Base-by-base conservation (phyloP, 1,140 invertebrate genomes). In the Pseudomyrmex pallidus region DNA sequence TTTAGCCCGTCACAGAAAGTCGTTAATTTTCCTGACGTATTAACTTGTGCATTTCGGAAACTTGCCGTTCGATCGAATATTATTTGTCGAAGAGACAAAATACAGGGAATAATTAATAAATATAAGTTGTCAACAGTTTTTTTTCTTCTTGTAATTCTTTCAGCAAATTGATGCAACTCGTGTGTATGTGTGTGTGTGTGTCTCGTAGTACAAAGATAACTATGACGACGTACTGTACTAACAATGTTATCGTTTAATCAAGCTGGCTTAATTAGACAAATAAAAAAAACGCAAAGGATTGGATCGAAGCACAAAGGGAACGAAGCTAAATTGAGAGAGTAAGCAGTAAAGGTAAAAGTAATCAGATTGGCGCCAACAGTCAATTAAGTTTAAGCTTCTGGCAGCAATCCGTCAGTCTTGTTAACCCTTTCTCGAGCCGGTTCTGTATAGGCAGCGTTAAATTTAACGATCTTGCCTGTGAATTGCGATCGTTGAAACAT, bases 381-480 rank as follows among this genome's bases (percentile, higher is more conserved):
- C 54, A 59, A 83, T 85, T 85, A 74, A 85, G 50, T 68, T 83
- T 72, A 72, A 85, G 48, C 82, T 74, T 52, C 46, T 54, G 56
- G 8, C n/a, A n/a, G 5, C 74, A 82, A 68, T 74, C 83, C 12
- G 48, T 62, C 25, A 22, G 68, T 22, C 68, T 74, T 74, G 68
- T 85, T 83, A 59, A 50, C 35, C 15, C 54, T 74, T 35, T 35
- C 17, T 44, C 22, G 12, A 3, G n/a, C 3, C 44, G 17, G 56
- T 12, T 83, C 10, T 62, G 1, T 4, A 50, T 13, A 15, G 44
- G 10, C 12, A 22, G 48, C 70, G 77, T 84, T 80, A 86, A 86
- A 84, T 80, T 56, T 22, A n/a, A 2, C 12, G n/a, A 73, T 48
- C 50, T 80, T 63, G 25, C 15, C 20, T 5, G 20, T 20, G 3